Conservation (phyloP, 1,140 invertebrate species). For the Trichoplusia ni region DNA sequence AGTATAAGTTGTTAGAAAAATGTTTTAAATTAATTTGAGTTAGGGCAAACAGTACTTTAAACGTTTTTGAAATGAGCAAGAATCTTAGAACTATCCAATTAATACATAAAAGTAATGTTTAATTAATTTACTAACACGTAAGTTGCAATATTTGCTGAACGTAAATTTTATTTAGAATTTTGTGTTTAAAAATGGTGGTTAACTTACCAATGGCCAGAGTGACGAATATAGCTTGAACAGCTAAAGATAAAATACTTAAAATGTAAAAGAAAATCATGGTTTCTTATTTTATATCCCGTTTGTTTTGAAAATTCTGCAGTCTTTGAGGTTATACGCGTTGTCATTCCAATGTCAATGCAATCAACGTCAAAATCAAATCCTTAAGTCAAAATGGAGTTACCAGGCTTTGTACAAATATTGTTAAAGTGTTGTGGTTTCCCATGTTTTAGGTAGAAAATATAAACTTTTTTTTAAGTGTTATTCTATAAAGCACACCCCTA, state of each 20-base stretch:
- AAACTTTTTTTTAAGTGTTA: too few relatives aligned
- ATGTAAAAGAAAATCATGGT: slow-evolving; percentile 66
- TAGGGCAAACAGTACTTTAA: too few relatives aligned
- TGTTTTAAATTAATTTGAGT: too few relatives aligned
- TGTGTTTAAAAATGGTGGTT: not conserved
- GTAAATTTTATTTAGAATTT: not conserved
- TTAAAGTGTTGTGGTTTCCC: too few relatives aligned
- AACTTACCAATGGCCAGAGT: slow-evolving; percentile 62
- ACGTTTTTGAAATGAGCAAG: too few relatives aligned
- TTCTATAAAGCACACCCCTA: too few relatives aligned
- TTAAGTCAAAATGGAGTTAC: not conserved
- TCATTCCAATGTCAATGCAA: slow-evolving; percentile 32
- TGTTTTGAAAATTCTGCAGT: slow-evolving; percentile 48
- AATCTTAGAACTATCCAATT: too few relatives aligned
- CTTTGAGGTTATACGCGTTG: slow-evolving; percentile 60
- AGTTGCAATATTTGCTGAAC: not conserved
- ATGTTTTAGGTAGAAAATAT: not conserved
- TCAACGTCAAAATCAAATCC: slow-evolving; percentile 3
- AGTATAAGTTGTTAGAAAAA: too few relatives aligned
- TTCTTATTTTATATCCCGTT: slow-evolving; percentile 32
- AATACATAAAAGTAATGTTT: too few relatives aligned
- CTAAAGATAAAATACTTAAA: slow-evolving; percentile 58
- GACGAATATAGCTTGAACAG: slow-evolving; percentile 57
- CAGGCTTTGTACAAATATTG: not conserved
- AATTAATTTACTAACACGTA: too few relatives aligned